phyloP scores from a whole-genome alignment of 1,140 invertebrate species.

The Philotrypesis tridentata region DNA sequence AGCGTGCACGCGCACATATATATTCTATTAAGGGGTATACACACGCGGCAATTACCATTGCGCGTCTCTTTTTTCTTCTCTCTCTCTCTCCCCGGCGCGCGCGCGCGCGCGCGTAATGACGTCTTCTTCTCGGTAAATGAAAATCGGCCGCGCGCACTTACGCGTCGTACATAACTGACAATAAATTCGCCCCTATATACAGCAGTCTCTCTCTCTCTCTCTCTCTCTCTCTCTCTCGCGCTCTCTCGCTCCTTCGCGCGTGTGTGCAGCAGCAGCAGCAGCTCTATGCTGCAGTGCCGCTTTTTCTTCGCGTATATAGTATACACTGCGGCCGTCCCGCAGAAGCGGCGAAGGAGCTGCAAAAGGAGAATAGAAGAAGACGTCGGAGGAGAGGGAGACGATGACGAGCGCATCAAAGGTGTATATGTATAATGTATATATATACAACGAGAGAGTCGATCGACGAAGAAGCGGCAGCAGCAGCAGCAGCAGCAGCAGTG shows the following conservation, averaged over 20 bases:
- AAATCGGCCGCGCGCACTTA: slow-evolving; percentile 44
- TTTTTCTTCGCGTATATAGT: no score
- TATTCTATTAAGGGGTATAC: slow-evolving; percentile 42
- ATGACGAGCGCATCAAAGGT: slow-evolving; percentile 34
- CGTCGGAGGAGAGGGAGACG: not conserved
- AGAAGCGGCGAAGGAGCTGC: no score
- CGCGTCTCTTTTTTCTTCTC: slow-evolving; percentile 33
- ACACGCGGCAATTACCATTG: slow-evolving; percentile 43
- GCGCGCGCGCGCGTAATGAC: slow-evolving; percentile 39
- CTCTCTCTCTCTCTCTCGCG: slow-evolving; percentile 18
- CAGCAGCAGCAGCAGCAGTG: no score
- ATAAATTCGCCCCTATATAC: slow-evolving; percentile 39
- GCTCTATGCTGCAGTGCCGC: no score
- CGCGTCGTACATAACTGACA: slow-evolving; percentile 25
- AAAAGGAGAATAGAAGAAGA: slow-evolving; percentile 5
- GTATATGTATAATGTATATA: no score
- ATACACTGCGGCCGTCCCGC: no score
- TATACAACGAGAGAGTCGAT: slow-evolving; percentile 27
- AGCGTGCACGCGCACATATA: not conserved
- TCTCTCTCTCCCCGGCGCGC: no score
- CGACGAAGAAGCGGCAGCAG: not conserved
- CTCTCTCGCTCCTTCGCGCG: slow-evolving; percentile 17
- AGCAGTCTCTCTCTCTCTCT: not conserved
- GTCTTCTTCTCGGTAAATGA: slow-evolving; percentile 51
- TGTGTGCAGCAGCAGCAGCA: no score